Base-by-base conservation (phyloP, 2,113 vertebrate genomes). In the Vulpes lagopus region DNA sequence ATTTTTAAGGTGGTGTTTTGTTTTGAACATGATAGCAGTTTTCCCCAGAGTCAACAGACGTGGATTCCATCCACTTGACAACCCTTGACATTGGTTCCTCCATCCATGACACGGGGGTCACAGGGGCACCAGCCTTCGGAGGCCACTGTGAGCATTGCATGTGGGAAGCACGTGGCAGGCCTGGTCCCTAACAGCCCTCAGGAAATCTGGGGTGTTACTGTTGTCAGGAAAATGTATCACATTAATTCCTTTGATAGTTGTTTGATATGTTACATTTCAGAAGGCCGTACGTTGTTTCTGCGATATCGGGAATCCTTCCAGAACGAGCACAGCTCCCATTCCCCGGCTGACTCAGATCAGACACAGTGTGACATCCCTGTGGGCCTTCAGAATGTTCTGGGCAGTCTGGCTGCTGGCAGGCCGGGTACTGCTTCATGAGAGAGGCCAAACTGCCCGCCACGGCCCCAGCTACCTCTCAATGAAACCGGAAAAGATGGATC, bases 271-370 rank as follows among this genome's bases (percentile, higher is more conserved):
- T 14, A 8, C 16, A 59, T 76, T 35, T 35, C 6, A 69, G 12
- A 5, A 51, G 38, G 83, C n/a, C 11, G 78, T 3, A 2, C 0
- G 0, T 7, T 9, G 2, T 43, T 23, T 25, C 8, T 16, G 12
- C 8, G 55, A 11, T 27, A 67, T 2, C 0, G 10, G 67, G 64
- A 57, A 81, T 17, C 32, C 78, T 80, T 92, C 80, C 59, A 51
- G 87, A 87, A 71, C 2, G 32, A 62, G 87, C 12, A 1, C 1
- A 9, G 30, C 55, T 64, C 49, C 71, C n/a, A 20, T n/a, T 22
- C 51, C 76, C 32, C 3, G 2, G 17, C 22, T 38, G 51, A 49
- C n/a, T n/a, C 30, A 0, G 0, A 3, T 8, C 1, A 2, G 64
- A 88, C 25, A 14, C 30, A 8, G 35, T 10, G 35, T 57, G 78